Conservation (phyloP, 2,113 vertebrate genomes). For the Albula glossodonta region DNA sequence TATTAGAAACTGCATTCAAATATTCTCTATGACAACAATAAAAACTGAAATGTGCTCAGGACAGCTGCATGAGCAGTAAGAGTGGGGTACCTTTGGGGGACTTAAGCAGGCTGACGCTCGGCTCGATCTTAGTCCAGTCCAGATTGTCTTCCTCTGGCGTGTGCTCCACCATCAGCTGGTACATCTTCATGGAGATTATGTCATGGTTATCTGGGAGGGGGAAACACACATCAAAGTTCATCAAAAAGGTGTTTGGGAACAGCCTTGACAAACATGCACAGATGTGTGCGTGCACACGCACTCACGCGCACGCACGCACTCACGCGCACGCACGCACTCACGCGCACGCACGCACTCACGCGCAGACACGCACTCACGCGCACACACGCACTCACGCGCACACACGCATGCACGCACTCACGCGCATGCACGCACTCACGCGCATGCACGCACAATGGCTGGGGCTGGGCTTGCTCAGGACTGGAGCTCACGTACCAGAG, state of each 20-base stretch:
- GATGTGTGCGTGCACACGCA: too few species aligned
- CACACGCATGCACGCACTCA: not conserved
- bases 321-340: too few species aligned
- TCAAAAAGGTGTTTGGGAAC: not conserved
- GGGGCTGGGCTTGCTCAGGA: not conserved
- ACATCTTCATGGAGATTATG: constrained; percentile 97
- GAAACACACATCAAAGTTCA: not conserved
- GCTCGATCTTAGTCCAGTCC: constrained; percentile 97
- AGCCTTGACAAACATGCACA: not conserved
- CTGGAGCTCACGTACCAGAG: constrained; percentile 73
- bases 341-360: too few species aligned
- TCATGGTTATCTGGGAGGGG: constrained; percentile 87
- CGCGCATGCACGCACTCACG: not conserved
- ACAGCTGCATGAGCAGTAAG: not conserved
- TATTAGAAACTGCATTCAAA: not conserved
- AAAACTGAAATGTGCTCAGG: not conserved
- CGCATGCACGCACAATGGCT: not conserved
- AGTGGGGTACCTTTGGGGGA: constrained; percentile 86
- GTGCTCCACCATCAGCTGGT: constrained; percentile 97
- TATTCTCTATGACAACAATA: not conserved
- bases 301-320: too few species aligned
- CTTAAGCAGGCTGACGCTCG: constrained; percentile 92
- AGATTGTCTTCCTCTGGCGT: constrained; percentile 85
- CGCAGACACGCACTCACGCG: too few species aligned
- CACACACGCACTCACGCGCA: not conserved